A percentile compares a stretch with the other conserved stretches of the same genome.
Evolutionary conservation across 2,113 vertebrate species (phyloP).

Genomic region (Clarias magur): DNA sequence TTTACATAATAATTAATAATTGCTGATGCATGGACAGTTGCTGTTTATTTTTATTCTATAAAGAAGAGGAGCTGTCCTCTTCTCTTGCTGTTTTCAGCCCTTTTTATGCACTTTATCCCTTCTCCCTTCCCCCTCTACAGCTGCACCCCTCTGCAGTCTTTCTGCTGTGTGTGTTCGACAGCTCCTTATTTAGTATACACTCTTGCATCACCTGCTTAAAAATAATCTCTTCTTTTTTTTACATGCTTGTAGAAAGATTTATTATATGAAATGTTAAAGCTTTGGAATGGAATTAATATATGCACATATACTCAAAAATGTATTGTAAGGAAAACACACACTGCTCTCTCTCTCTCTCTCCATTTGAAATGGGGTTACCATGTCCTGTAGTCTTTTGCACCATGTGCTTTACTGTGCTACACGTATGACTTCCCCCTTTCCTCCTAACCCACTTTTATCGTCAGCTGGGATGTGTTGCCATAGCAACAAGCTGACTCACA

Average conservation of each 20-base stretch:
- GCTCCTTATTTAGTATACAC: not conserved
- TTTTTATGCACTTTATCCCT: conserved; percentile 49
- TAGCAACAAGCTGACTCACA: conserved; percentile 77
- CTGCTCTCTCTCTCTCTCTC: not conserved
- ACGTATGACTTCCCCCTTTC: not conserved
- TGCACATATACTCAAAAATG: not conserved
- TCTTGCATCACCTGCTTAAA: not conserved
- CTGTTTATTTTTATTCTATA: not conserved
- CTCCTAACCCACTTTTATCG: conserved; percentile 47
- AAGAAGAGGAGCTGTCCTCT: not conserved
- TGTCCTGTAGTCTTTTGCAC: not conserved
- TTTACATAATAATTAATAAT: not conserved
- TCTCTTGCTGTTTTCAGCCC: not conserved
- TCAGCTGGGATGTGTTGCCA: conserved; percentile 73
- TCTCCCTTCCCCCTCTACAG: conserved; percentile 69
- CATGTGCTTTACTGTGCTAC: conserved; percentile 4
- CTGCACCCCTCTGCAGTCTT: conserved; percentile 63
- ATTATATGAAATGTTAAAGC: not conserved
- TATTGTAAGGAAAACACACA: not conserved
- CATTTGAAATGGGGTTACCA: not conserved
- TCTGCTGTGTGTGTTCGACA: conserved; percentile 53
- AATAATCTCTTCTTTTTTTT: conserved; percentile 17
- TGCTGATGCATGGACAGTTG: not conserved
- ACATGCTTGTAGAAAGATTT: not conserved
- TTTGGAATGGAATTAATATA: not conserved